phyloP scores from a whole-genome alignment of 92 coral and sea anemone genomes.

The Galaxea fascicularis region DNA sequence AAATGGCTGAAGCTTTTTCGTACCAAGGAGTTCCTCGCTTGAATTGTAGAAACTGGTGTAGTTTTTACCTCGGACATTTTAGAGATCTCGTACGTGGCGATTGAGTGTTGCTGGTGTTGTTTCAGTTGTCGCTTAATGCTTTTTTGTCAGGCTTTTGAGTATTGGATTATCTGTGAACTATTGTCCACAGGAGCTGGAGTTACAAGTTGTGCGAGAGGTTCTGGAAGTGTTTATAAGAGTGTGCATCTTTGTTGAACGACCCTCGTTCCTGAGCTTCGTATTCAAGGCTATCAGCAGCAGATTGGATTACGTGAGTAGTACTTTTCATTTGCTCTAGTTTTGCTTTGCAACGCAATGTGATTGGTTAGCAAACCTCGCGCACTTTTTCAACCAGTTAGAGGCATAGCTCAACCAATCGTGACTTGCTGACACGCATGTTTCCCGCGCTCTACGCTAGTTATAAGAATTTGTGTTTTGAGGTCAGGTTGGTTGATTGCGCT shows the following conservation, averaged over 20 bases:
- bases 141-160: neutral
- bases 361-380: too few species aligned
- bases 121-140: neutral
- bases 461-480: too few species aligned
- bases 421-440: too few species aligned
- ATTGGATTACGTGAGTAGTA: constrained; percentile 87
- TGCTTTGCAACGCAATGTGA: neutral
- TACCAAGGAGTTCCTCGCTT: neutral
- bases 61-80: neutral
- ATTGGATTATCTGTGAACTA: neutral
- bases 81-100: too few species aligned
- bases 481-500: too few species aligned
- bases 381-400: too few species aligned
- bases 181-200: constrained; percentile 79
- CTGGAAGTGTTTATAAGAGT: constrained; percentile 80
- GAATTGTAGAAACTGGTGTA: neutral
- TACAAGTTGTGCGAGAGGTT: constrained; percentile 79
- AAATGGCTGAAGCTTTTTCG: neutral
- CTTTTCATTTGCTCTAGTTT: neutral
- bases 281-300: constrained; percentile 92
- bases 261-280: constrained; percentile 77
- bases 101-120: neutral
- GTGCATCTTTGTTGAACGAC: constrained; percentile 80
- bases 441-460: too few species aligned
- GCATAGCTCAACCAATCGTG: too few species aligned